Base-by-base conservation (phyloP, 1,140 invertebrate genomes). In the Drosophila melanica region DNA sequence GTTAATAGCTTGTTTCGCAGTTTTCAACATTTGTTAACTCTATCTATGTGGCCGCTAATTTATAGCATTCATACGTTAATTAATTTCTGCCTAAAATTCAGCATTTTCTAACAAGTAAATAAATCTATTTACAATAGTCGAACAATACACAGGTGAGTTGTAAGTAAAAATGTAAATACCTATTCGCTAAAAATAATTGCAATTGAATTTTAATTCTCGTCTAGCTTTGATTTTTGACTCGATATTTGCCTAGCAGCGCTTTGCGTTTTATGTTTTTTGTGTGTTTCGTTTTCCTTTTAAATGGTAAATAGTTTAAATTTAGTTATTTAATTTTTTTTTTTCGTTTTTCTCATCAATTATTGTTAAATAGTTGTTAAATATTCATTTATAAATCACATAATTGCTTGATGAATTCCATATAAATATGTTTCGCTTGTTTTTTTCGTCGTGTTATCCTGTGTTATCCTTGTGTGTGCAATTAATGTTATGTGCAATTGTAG, bases 381-480 rank as follows among this genome's bases (percentile, higher is more conserved):
- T 87, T 87, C 75, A 74, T 82, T 89, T 84, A 78, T 80, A 84
- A 89, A 89, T 89, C 84, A 89, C 84, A 89, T 89, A 89, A 89
- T 89, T 89, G 84, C 84, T 89, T 89, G 84, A 89, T 90, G 84
- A 84, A 90, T 89, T 89, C 79, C 80, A 90, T 89, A 90, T 59
- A 77, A 80, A 80, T 72, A 85, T 67, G 75, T 63, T 69, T 42
- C 47, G 18, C 44, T 48, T 59, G 30, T 37, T 48, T 50, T 72
- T 37, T 55, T 48, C 45, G 58, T 30, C 59, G 41, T 68, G 64
- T 66, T 67, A 70, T 68, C 74, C 58, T 68, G 58, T 76, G 54
- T 66, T 59, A 62, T 72, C 77, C 81, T 69, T 66, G 42, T 50
- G 42, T 50, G 62, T 79, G 81, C 68, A 41, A 59, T 80, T 74